Conservation (phyloP, 2,113 vertebrate species). For the Rhynchomys soricoides region DNA sequence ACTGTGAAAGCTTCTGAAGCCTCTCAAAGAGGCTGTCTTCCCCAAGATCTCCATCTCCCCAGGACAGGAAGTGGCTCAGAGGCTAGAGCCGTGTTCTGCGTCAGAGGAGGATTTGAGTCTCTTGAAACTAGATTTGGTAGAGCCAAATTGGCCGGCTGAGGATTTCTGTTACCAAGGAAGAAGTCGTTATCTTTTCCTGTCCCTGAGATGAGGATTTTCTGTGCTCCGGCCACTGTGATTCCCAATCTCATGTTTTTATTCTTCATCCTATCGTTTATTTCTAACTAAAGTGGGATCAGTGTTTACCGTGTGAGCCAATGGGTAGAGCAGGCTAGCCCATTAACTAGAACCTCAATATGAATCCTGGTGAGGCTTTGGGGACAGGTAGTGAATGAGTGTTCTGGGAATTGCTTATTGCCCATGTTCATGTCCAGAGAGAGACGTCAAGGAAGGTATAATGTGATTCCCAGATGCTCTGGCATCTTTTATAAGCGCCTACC, state of each 20-base stretch:
- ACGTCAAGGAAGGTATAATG: background rate
- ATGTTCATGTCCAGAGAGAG: background rate
- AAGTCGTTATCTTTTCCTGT: background rate
- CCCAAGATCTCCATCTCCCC: background rate
- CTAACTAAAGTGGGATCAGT: background rate
- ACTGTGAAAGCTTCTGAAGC: background rate
- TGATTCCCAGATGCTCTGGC: background rate
- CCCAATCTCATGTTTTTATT: background rate
- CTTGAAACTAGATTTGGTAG: background rate
- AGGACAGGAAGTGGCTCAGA: background rate
- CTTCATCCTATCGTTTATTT: background rate
- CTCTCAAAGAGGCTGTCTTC: background rate
- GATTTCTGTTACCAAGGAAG: background rate
- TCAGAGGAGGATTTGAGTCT: background rate
- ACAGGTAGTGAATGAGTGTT: background rate
- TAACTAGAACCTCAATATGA: background rate
- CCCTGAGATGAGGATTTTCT: conserved; percentile 27
- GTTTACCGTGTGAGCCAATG: background rate
- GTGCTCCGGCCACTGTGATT: background rate
- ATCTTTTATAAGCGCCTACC: background rate
- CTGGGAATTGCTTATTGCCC: background rate
- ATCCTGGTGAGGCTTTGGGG: background rate
- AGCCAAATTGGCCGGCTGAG: background rate
- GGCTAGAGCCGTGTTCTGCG: background rate
- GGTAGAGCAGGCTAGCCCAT: background rate